Evolutionary conservation across 2,113 vertebrate genomes (phyloP), one percentile per base, ranked within the genome.

Genomic region (Odobenus rosmarus): DNA sequence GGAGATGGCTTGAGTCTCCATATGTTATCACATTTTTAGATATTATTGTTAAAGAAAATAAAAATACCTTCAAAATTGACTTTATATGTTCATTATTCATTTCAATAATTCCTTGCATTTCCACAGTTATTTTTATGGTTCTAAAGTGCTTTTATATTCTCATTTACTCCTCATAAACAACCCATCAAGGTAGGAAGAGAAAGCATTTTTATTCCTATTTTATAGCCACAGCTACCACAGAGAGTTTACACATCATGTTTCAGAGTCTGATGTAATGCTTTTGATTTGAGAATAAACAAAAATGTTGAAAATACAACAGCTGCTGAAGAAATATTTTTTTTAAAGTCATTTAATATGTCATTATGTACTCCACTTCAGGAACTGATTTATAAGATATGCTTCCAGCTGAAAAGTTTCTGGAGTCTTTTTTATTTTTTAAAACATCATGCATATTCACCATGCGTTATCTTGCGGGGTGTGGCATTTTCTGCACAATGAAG

Each of bases 111-210:
- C 59, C 59, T 82, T 85, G 15, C 8, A 76, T 97, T 67, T 59
- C 85, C 46, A 71, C 15, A 67, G 31, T 88, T 93, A 95, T 82
- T 92, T 97, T 97, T 91, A 81, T 7, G 61, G 13, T 95, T 96
- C 39, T 59, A 72, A 97, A 96, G 59, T 89, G 77, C 61, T 89
- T 91, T 81, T 79, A 84, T 31, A 71, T 91, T 96, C 83, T 88
- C 92, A 95, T 96, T 96, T 95, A 74, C 76, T 91, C 39, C n/a
- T 95, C n/a, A 91, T 83, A 97, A 97, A 62, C 81, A 95, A 88
- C 4, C 39, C 82, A 97, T 95, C 72, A 95, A 96, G 13, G 59
- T 69, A 96, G 55, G 33, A 93, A 91, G 39, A 91, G 31, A 94
- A 94, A 95, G 24, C 77, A 96, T 93, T 91, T 93, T 80, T 95